These are phyloP conservation scores for Australoheros facetus DNA, from an alignment of 2,797 vertebrate genomes.

Conservation along the genomic window DNA sequence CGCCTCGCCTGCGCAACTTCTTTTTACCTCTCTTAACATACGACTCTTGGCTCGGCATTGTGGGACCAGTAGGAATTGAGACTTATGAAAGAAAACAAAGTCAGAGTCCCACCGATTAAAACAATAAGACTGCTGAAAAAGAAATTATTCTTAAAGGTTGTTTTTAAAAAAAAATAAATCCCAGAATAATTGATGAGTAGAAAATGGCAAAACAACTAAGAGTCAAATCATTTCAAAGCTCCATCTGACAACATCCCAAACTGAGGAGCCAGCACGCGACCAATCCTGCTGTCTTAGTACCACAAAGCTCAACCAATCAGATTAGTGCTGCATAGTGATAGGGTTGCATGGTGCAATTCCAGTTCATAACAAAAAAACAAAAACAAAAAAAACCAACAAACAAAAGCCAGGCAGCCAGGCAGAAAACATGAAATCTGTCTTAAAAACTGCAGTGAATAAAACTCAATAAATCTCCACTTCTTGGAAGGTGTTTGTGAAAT, in stretches of 20 bases:
- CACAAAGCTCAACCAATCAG: conserved; percentile 62
- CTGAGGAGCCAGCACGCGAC: conserved; percentile 15
- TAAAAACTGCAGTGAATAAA: conserved; percentile 11
- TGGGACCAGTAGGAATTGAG: conserved; percentile 10
- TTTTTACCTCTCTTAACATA: conserved; percentile 80
- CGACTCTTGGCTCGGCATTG: conserved; percentile 90
- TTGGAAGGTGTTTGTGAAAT: conserved; percentile 5
- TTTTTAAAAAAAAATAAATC: not conserved
- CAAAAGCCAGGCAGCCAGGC: not conserved
- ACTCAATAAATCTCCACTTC: conserved; percentile 12
- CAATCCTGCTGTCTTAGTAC: conserved; percentile 34
- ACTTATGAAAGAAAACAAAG: conserved; percentile 13
- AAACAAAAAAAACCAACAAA: conserved; percentile 22
- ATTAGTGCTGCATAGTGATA: conserved; percentile 31
- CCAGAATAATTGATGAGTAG: not conserved
- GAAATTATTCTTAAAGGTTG: not conserved
- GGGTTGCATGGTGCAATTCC: conserved; percentile 40
- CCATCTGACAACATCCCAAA: conserved; percentile 47
- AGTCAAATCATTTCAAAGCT: conserved; percentile 14
- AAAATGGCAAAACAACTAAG: not conserved
- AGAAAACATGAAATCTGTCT: not conserved
- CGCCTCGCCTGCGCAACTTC: conserved; percentile 79
- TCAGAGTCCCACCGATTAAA: not conserved
- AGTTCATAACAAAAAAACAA: conserved; percentile 46
- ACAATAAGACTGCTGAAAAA: not conserved